A percentile compares a stretch with the other conserved stretches of the same genome.
These are phyloP conservation scores for Gallirallus australis DNA, from an alignment of 2,797 vertebrate genomes.

Conservation along the genomic window DNA sequence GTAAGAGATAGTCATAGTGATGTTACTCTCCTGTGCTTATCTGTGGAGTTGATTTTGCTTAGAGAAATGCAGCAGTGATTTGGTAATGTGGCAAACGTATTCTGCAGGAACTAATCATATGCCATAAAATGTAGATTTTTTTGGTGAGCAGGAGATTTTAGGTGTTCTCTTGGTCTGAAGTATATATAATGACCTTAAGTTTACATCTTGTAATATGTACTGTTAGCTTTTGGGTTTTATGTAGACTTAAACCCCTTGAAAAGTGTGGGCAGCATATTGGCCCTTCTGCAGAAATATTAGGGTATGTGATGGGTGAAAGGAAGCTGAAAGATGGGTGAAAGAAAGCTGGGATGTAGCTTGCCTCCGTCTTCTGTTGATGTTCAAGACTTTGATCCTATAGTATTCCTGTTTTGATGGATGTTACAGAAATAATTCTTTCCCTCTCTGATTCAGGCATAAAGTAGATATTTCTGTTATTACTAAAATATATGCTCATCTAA, in stretches of 20 bases:
- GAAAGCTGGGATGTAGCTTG: neutral
- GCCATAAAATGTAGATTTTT: neutral
- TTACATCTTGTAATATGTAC: neutral
- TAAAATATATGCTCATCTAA: neutral
- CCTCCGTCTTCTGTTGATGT: neutral
- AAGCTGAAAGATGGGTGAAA: neutral
- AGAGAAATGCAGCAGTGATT: neutral
- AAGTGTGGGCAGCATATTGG: neutral
- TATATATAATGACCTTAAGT: neutral
- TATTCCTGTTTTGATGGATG: neutral
- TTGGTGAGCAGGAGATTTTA: neutral
- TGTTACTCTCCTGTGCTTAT: accelerated
- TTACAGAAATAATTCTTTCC: neutral
- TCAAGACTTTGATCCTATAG: neutral
- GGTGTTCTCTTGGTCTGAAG: neutral
- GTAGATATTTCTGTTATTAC: neutral
- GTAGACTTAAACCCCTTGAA: neutral
- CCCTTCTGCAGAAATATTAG: neutral
- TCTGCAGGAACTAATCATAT: neutral
- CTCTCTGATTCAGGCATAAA: neutral
- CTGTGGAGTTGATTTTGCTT: neutral
- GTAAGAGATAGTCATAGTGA: neutral
- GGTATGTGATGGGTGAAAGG: neutral
- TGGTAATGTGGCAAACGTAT: neutral
- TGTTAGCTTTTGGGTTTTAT: neutral